Conservation (phyloP, 2,888 invertebrate species). For the Cactoblastis cactorum region DNA sequence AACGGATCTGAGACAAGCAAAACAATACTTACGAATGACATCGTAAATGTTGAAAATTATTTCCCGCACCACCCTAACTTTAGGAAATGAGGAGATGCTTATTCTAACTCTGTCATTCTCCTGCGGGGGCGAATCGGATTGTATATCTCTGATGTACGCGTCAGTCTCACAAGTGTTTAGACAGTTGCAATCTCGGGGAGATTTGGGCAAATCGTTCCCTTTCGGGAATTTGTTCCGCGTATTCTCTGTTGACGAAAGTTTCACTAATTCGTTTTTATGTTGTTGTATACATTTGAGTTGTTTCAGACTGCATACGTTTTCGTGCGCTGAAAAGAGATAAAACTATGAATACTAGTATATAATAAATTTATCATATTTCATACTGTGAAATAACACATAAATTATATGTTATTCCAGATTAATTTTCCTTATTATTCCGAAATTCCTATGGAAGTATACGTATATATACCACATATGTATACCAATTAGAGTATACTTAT, state of each 20-base stretch:
- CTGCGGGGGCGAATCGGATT: slow-evolving; percentile 29
- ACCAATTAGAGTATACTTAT: no score
- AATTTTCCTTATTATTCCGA: no score
- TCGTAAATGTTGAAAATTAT: slow-evolving; percentile 85
- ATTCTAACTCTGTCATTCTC: slow-evolving; percentile 46
- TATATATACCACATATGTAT: no score
- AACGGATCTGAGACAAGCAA: no score
- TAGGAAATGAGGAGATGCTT: slow-evolving; percentile 83
- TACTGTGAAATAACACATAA: no score
- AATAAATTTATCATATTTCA: no score
- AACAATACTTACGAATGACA: slow-evolving; percentile 79
- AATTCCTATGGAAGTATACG: no score
- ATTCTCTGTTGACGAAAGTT: slow-evolving; percentile 41
- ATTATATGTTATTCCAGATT: no score
- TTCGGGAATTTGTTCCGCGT: slow-evolving; percentile 34
- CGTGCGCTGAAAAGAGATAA: slow-evolving; percentile 39
- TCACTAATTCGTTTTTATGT: slow-evolving; percentile 51
- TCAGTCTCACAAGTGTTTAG: slow-evolving; percentile 57
- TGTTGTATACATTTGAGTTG: slow-evolving; percentile 54
- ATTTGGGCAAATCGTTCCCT: slow-evolving; percentile 39
- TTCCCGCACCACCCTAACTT: slow-evolving; percentile 82
- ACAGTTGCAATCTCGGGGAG: slow-evolving; percentile 55
- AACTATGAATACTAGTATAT: background rate
- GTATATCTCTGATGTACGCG: slow-evolving; percentile 51
- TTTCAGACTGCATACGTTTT: slow-evolving; percentile 52